Base-by-base conservation (phyloP, 2,113 vertebrate genomes). In the Leptosomus discolor region DNA sequence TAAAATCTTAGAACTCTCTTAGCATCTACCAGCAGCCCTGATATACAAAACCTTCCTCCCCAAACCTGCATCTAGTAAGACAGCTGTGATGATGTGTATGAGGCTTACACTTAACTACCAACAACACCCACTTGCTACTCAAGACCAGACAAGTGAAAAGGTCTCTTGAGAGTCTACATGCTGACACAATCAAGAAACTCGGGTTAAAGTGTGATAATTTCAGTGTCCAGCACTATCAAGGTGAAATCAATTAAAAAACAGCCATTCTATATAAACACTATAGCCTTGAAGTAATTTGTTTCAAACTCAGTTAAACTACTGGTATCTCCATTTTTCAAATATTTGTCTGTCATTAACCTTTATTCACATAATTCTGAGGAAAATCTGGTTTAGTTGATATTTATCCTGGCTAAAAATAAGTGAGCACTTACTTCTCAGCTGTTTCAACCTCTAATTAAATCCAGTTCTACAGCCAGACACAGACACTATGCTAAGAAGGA, bases 391-490 rank as follows among this genome's bases (percentile, higher is more conserved):
- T 60, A 71, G 88, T 54, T 91, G 82, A 88, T 95, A 94, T 90
- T 96, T 92, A 70, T 85, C 86, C 88, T 70, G 69, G 45, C 74
- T 88, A 96, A 88, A 94, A 97, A 88, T 82, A 91, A 94, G 82
- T 41, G 27, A 95, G 60, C 58, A 80, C 71, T 70, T 86, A 84
- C n/a, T 90, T 95, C 78, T 93, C 48, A 77, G 73, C 56, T 92
- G 74, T 86, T 92, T 93, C 91, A 97, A 61, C 78, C 88, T 91
- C 86, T 97, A 96, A 97, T 96, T 97, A 97, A 97, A 96, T 92
- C 60, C 93, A 94, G 81, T 82, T 91, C 92, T 88, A 76, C 53
- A 85, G 81, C 75, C 85, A 95, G 92, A 73, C 67, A 58, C 63
- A 94, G 68, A 93, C 67, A 70, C 51, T 65, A 63, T 26, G 91